These are phyloP conservation scores for Poecilia velifera DNA, from an alignment of 2,797 vertebrate genomes.

Conservation along the genomic window DNA sequence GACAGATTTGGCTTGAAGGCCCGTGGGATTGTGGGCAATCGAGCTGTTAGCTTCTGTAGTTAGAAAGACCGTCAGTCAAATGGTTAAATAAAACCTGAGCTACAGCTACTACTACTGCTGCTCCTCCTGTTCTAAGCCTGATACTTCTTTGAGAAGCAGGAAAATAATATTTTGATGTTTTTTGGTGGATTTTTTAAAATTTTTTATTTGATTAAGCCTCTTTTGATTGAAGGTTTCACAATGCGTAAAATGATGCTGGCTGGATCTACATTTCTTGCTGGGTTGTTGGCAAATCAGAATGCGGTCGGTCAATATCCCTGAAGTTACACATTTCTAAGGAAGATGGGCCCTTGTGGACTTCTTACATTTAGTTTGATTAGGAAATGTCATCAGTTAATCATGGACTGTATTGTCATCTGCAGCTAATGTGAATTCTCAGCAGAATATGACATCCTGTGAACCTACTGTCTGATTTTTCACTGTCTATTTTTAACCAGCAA, in stretches of 20 bases:
- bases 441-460: no score
- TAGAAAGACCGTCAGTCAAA: constrained; percentile 41
- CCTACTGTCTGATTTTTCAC: no score
- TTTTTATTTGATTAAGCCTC: not conserved
- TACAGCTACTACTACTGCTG: constrained; percentile 5
- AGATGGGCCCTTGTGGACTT: not conserved
- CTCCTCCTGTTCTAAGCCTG: constrained; percentile 12
- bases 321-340: not conserved
- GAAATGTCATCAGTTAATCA: no score
- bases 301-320: not conserved
- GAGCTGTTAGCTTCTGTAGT: constrained; percentile 43
- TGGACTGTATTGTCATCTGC: no score
- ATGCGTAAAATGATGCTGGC: not conserved
- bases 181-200: no score
- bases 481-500: no score
- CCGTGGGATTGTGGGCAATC: constrained; percentile 56
- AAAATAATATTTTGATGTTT: not conserved
- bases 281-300: not conserved
- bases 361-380: not conserved
- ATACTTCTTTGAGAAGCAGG: not conserved
- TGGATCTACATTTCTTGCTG: not conserved
- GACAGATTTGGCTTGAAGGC: constrained; percentile 57
- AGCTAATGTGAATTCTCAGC: no score
- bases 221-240: not conserved
- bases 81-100: constrained; percentile 40